Evolutionary conservation across 2,797 vertebrate species (phyloP), one percentile per base, ranked within the genome.

Genomic region (Ciconia nigra): DNA sequence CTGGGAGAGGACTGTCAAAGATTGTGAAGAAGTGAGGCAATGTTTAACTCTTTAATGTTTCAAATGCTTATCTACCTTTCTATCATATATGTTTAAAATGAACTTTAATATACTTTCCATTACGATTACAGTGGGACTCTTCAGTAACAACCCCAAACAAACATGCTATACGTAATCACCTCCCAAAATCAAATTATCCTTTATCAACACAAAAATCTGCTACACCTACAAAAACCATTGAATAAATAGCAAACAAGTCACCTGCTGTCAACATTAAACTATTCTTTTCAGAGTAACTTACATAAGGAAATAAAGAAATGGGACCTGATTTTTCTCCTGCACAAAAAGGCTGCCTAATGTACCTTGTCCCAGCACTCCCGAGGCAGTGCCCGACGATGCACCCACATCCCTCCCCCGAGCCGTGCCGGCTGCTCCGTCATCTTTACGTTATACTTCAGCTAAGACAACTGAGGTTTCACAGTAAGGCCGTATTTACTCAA

Each of bases 161-260:
- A 41, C 33, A 47, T 0, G 1, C 51, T 26, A 14, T 5, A 71
- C 0, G 2, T 29, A 74, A 91, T n/a, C 35, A 65, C 4, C 39
- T 78, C 28, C 39, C 41, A 63, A 87, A 93, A 85, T 67, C 72
- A 58, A 86, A 89, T 61, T 33, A 67, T 9, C n/a, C 24, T 81
- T 81, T 74, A 86, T 55, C 76, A 79, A 79, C 10, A 16, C 3
- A 10, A 71, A 59, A 59, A 74, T 78, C 58, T 81, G 33, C 44
- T 61, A 59, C 24, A 58, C 29, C n/a, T 72, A 83, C 26, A 69
- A 57, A 95, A 95, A 87, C 26, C 14, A 31, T 0, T 25, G n/a
- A 89, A 52, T 37, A 78, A 92, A 71, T 1, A 55, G 58, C 37
- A 69, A 87, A 58, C 4, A 49, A 29, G 39, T 5, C 31, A 54